Conservation (phyloP, 92 coral and sea anemone species). For the Metridium senile region DNA sequence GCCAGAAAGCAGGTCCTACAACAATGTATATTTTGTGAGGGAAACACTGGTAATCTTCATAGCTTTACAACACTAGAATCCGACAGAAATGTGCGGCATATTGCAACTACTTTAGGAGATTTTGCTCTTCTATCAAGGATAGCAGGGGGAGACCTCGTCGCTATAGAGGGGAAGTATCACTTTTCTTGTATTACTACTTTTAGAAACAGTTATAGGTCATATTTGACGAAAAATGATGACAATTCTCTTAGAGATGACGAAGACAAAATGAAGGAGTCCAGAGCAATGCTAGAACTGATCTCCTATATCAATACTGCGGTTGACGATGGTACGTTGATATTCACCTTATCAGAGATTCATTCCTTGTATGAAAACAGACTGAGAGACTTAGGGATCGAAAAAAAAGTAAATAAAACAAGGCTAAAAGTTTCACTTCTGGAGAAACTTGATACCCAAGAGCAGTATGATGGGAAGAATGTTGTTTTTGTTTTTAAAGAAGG, state of each 20-base stretch:
- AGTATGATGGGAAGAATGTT: slow-evolving; percentile 30
- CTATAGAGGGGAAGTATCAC: too few relatives aligned
- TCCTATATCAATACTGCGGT: slow-evolving; percentile 16
- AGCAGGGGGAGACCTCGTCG: slow-evolving; percentile 38
- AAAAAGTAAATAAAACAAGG: slow-evolving; percentile 39
- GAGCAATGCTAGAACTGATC: slow-evolving; percentile 38
- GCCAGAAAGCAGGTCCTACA: neutral
- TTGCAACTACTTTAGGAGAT: slow-evolving; percentile 28
- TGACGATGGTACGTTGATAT: slow-evolving; percentile 25
- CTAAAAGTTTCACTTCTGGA: slow-evolving; percentile 36
- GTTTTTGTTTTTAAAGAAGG: slow-evolving; percentile 41
- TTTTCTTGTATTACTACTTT: too few relatives aligned
- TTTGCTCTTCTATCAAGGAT: slow-evolving; percentile 22
- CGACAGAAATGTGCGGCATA: slow-evolving; percentile 23
- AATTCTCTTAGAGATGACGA: slow-evolving; percentile 2
- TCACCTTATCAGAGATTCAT: slow-evolving; percentile 32
- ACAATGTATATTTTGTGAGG: slow-evolving; percentile 24
- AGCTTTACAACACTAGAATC: slow-evolving; percentile 23
- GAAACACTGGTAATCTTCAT: slow-evolving; percentile 9
- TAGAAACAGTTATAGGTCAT: too few relatives aligned
- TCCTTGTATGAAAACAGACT: slow-evolving; percentile 31
- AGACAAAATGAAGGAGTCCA: slow-evolving; percentile 44
- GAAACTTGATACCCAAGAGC: slow-evolving; percentile 41
- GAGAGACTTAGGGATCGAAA: slow-evolving; percentile 38
- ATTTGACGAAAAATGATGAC: too few relatives aligned